Conservation (phyloP, 2,888 invertebrate genomes). For the Aporophyla nigra region DNA sequence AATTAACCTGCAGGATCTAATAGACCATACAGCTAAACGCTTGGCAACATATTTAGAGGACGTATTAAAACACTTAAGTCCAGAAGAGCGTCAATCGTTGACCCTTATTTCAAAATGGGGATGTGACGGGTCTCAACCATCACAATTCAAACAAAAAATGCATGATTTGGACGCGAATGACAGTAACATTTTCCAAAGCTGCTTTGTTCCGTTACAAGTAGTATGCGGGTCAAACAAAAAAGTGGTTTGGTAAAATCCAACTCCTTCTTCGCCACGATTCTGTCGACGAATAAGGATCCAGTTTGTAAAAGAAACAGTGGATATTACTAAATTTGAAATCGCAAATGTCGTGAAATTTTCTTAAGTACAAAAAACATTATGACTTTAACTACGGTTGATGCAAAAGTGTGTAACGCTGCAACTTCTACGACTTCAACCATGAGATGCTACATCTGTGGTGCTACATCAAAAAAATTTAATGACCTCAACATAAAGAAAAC, state of each 20-base stretch:
- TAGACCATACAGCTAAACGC: slow-evolving; percentile 25
- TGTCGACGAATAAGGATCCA: slow-evolving; percentile 68
- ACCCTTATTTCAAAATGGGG: slow-evolving; percentile 64
- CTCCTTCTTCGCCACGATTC: slow-evolving; percentile 66
- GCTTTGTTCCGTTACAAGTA: slow-evolving; percentile 63
- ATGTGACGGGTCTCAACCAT: slow-evolving; percentile 29
- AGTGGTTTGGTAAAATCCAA: slow-evolving; percentile 67
- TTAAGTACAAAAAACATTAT: slow-evolving; percentile 8
- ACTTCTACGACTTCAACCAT: slow-evolving; percentile 24
- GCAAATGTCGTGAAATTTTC: slow-evolving; percentile 31
- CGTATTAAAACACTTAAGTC: slow-evolving; percentile 11
- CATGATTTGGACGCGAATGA: slow-evolving; percentile 45
- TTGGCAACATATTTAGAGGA: slow-evolving; percentile 27
- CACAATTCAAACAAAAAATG: slow-evolving; percentile 55
- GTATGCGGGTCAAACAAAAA: slow-evolving; percentile 55
- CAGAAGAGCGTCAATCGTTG: slow-evolving; percentile 29
- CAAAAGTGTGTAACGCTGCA: slow-evolving; percentile 43
- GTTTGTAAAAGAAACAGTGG: slow-evolving; percentile 61
- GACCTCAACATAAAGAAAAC: slow-evolving; percentile 1
- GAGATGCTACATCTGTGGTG: slow-evolving; percentile 29
- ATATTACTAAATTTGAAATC: slow-evolving; percentile 65
- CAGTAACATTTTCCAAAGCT: slow-evolving; percentile 64
- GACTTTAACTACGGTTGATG: slow-evolving; percentile 47
- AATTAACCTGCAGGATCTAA: slow-evolving; percentile 12
- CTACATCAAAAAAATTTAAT: slow-evolving; percentile 34